Percentiles rank a stretch among this genome's conserved stretches.
Evolutionary conservation across 2,888 invertebrate genomes (phyloP).

Genomic region (Trachelus stipa): DNA sequence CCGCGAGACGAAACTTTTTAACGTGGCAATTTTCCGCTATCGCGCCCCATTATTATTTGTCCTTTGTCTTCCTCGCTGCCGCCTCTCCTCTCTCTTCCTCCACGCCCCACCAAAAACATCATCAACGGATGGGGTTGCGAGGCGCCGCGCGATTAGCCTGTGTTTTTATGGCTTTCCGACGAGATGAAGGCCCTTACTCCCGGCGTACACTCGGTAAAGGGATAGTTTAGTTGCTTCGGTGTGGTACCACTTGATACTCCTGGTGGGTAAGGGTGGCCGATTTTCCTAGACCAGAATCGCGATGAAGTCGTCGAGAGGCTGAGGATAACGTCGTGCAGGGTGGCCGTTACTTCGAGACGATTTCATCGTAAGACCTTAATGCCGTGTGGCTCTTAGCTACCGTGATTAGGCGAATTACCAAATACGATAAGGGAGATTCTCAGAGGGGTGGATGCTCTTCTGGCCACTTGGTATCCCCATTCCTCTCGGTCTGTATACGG

Average conservation of each 20-base stretch:
- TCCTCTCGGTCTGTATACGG: background rate
- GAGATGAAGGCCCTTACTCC: background rate
- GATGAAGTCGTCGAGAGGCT: constrained; percentile 3
- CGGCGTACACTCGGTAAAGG: background rate
- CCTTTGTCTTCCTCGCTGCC: constrained; percentile 18
- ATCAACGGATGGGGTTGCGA: constrained; percentile 5
- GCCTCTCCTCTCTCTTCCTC: background rate
- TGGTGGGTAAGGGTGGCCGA: background rate
- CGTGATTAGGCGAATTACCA: constrained; percentile 42
- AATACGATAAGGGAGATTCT: constrained; percentile 37
- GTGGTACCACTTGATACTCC: background rate
- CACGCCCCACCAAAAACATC: background rate
- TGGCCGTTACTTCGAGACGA: constrained; percentile 3
- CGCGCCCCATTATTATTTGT: constrained; percentile 22
- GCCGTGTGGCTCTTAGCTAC: constrained; percentile 35
- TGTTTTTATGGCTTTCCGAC: constrained; percentile 13
- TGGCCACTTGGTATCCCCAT: background rate
- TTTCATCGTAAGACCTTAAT: constrained; percentile 40
- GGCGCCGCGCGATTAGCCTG: constrained; percentile 20
- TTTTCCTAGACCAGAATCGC: background rate
- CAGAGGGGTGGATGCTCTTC: background rate
- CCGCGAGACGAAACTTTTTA: constrained; percentile 21
- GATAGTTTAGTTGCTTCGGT: background rate
- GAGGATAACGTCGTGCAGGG: background rate
- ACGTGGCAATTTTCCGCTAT: constrained; percentile 26